Conservation (phyloP, 2,888 invertebrate genomes). For the Fissipunctia ypsillon region DNA sequence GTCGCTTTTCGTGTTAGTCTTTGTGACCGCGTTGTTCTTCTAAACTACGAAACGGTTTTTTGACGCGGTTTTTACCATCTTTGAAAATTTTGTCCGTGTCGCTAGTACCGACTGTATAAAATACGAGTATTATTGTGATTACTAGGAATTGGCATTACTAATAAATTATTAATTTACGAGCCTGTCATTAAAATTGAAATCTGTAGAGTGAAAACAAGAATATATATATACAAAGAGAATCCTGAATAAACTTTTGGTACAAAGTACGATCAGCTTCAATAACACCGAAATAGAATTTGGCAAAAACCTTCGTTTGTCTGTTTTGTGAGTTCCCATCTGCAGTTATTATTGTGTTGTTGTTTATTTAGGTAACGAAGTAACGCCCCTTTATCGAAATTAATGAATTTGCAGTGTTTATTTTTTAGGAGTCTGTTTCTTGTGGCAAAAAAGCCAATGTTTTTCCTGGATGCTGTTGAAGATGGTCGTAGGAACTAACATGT, state of each 20-base stretch:
- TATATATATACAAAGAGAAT: neutral
- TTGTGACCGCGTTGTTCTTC: no score
- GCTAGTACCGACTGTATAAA: no score
- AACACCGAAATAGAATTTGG: slow-evolving; percentile 10
- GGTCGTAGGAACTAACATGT: no score
- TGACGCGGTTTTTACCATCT: no score
- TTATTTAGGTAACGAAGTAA: slow-evolving; percentile 18
- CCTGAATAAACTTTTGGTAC: slow-evolving; percentile 15
- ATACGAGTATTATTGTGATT: no score
- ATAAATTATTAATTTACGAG: neutral
- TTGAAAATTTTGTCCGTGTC: no score
- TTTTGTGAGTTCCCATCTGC: slow-evolving; percentile 27
- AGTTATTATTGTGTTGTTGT: slow-evolving; percentile 12
- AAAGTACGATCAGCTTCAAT: slow-evolving; percentile 13
- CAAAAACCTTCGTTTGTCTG: slow-evolving; percentile 37
- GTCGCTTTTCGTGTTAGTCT: no score
- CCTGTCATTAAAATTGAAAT: neutral
- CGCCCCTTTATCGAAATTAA: slow-evolving; percentile 9
- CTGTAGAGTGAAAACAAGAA: neutral
- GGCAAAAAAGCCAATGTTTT: neutral
- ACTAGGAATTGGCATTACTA: neutral
- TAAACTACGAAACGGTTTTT: no score
- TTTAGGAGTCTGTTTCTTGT: neutral
- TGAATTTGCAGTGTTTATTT: neutral
- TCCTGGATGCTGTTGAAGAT: neutral